These are phyloP conservation scores for Helicorthomorpha holstii DNA, from an alignment of 1,140 invertebrate species.

Conservation along the genomic window DNA sequence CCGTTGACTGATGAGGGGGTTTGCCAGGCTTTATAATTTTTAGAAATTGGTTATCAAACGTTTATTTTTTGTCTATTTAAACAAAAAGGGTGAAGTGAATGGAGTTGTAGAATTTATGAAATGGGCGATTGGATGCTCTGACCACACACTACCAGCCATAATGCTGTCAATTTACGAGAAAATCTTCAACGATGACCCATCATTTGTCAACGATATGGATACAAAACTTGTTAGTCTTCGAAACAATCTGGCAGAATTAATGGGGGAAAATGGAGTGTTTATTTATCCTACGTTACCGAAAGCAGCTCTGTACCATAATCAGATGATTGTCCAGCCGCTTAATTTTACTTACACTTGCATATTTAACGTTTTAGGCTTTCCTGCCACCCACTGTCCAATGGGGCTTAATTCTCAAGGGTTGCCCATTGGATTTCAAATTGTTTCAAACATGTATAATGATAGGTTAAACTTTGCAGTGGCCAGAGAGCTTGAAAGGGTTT, in stretches of 20 bases:
- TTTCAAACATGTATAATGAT: conserved; percentile 58
- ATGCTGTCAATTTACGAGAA: too few species aligned
- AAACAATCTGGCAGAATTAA: conserved; percentile 38
- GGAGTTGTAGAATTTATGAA: too few species aligned
- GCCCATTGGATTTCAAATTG: conserved; percentile 71
- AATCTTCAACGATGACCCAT: too few species aligned
- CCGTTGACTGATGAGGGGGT: too few species aligned
- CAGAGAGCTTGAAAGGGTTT: conserved; percentile 52
- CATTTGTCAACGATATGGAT: too few species aligned
- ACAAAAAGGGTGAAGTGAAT: too few species aligned
- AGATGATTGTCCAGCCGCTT: conserved; percentile 55
- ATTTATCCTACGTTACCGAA: conserved; percentile 66
- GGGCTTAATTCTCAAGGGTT: conserved; percentile 67
- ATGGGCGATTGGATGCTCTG: too few species aligned
- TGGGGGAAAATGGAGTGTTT: conserved; percentile 62
- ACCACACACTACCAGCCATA: too few species aligned
- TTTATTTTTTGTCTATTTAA: too few species aligned
- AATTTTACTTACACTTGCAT: conserved; percentile 79
- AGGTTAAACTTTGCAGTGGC: conserved; percentile 66
- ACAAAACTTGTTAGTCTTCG: too few species aligned
- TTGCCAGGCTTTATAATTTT: too few species aligned
- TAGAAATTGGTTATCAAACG: too few species aligned
- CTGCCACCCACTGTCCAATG: conserved; percentile 70
- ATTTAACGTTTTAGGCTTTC: conserved; percentile 70
- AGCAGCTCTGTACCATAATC: conserved; percentile 69